Evolutionary conservation across 2,113 vertebrate genomes (phyloP), one percentile per base, ranked within the genome.

Genomic region (Xenotilapia caudafasciata): DNA sequence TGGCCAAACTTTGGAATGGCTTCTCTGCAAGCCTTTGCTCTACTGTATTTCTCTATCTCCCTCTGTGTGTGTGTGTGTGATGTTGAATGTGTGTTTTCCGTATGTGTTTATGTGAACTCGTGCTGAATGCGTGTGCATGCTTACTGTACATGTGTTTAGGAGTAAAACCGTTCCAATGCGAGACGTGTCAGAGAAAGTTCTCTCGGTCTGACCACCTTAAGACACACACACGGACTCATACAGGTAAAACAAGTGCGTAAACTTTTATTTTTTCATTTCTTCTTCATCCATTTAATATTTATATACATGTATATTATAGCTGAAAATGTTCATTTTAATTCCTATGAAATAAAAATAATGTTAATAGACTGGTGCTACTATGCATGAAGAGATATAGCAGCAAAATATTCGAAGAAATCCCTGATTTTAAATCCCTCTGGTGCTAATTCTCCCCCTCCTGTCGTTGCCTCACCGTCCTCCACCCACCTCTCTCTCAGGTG

Each of bases 181-280:
- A 99, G 98, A 99, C 98, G 96, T 99, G 99, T 97, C 98, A 99
- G 97, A 98, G 98, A 98, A 99, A 99, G 95, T 99, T 99, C 96
- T 99, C 99, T 95, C 97, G 98, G 92, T 99, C 99, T 93, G 98
- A 99, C 96, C 99, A 99, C 77, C 98, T 99, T 97, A 99, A 99
- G 98, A 99, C 98, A 94, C 99, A 99, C 97, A 99, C 98, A 97
- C 98, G 99, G 98, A 99, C 99, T 99, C 99, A 99, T 99, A 99
- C 99, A 99, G 99, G 99, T 99, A 99, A 99, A 99, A 99, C 99
- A 99, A 99, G 99, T 99, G 99, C 99, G 99, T 99, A 99, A 98
- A 98, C 97, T 98, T 99, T 94, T 94, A 94, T 98, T 96, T 97
- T 99, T 98, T 96, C 93, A 95, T 93, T 94, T 94, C 92, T 96